Base-by-base conservation (phyloP, 2,113 vertebrate species). In the Pelodiscus sinensis region DNA sequence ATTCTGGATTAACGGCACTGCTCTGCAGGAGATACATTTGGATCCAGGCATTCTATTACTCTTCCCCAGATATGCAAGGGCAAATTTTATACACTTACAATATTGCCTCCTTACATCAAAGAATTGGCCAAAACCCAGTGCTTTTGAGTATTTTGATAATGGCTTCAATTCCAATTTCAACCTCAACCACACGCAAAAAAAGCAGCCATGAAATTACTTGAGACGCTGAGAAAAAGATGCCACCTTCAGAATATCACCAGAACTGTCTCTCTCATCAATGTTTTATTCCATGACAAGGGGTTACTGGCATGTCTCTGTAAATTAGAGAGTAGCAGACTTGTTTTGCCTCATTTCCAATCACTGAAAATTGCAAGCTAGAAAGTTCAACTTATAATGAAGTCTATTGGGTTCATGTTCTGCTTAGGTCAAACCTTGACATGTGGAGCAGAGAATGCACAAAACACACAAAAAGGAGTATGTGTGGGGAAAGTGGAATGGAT, bases 1-100 rank as follows among this genome's bases (percentile, higher is more conserved):
- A 93, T 93, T 9, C 58, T 88, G 77, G 50, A 90, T 94, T 86
- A 88, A 82, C 73, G 55, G 19, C 88, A 54, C 29, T 94, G 52
- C 73, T 89, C 57, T 65, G 82, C 1, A 1, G 55, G 57, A 86
- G 38, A 73, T 16, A 88, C 50, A 6, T 88, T 85, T 58, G 88
- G 57, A 90, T 65, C 24, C 51, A 84, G 52, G 90, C 91, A 91
- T 14, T 35, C 77, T 88, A 93, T 77, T 83, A 90, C 55, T 56
- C 31, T 85, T 55, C 85, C 92, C 50, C 73, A 56, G 19, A 31
- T n/a, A 87, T 50, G 9, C 22, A 83, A 92, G 83, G 57, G 44
- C 90, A 95, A 68, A 44, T 44, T 77, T 50, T 52, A 85, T 16
- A 55, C 3, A 50, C 5, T 77, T 50, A 50, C 21, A 8, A 93